Percentiles rank a stretch among this genome's conserved stretches.
Conservation (phyloP, 2,888 invertebrate genomes). For the Ophion ellenae region DNA sequence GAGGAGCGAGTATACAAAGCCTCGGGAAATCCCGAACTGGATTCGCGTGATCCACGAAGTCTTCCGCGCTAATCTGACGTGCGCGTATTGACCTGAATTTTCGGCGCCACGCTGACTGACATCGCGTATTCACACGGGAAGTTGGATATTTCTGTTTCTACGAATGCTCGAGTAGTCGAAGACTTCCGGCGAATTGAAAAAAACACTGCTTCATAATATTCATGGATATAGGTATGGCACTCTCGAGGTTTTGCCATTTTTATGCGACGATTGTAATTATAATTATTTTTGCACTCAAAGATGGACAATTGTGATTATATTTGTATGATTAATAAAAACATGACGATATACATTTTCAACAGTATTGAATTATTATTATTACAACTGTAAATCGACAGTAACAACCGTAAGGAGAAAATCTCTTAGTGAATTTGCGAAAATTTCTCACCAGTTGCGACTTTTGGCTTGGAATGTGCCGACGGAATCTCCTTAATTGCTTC, state of each 20-base stretch:
- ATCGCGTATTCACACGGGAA: no score
- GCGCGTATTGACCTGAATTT: no score
- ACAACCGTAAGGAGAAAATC: not conserved
- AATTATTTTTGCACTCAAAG: no score
- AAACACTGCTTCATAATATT: not conserved
- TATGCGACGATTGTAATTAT: not conserved
- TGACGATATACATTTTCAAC: not conserved
- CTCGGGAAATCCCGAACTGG: not conserved
- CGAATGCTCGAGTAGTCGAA: no score
- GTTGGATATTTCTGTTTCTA: no score
- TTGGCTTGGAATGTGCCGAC: not conserved
- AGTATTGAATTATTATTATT: not conserved
- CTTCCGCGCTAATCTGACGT: constrained; percentile 1
- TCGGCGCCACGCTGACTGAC: no score
- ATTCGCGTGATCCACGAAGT: constrained; percentile 10
- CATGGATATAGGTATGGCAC: not conserved
- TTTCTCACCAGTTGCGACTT: not conserved
- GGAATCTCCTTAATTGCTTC: constrained; percentile 39
- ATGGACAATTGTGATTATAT: not conserved
- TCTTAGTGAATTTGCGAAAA: not conserved
- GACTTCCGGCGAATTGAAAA: not conserved
- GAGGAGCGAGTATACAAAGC: constrained; percentile 52
- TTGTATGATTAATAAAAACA: not conserved
- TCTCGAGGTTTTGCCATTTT: not conserved
- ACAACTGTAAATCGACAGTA: not conserved